Evolutionary conservation across 2,888 invertebrate genomes (phyloP), one percentile per base, ranked within the genome.

Genomic region (Lasioglossum calceatum): DNA sequence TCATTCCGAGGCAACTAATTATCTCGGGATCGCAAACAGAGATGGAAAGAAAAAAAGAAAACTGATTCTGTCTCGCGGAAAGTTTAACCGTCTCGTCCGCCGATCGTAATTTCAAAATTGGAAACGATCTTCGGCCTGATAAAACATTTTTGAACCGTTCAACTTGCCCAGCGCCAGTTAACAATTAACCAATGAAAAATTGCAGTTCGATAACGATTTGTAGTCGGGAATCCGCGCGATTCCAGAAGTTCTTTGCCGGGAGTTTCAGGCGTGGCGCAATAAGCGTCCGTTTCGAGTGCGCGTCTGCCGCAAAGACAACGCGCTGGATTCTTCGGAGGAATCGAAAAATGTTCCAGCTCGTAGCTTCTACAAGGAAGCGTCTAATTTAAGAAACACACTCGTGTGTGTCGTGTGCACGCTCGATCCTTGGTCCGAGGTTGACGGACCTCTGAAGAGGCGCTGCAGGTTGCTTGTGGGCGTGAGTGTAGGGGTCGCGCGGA

Each of bases 371-470:
- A 27, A 47, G 78, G 70, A 73, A 71, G 77, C 77, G 76, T 79
- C 78, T 85, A 86, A 85, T 79, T 86, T 82, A 79, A 82, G 76
- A 79, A 86, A 85, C 70, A 85, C 70, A 54, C 70, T 14, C 44
- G 47, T 75, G 75, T 75, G 75, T 36, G 84, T 75, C 77, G 85
- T 44, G 71, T 54, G 50, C n/a, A 76, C 67, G 79, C 58, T 50
- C 80, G 79, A 77, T 80, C 47, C 50, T 32, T 23, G 23, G n/a
- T 10, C 23, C 39, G 39, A 58, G 74, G 81, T 61, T 23, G 84
- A 82, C 81, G 82, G 82, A 84, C 84, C 79, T 84, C 81, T 79
- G 88, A 75, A 76, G 86, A 82, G 85, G 32, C 32, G 64, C 8
- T 19, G 64, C 64, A 19, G 64, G 64, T 64, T 64, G 64, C 19